These are phyloP conservation scores for Lordiphosa collinella DNA, from an alignment of 1,140 invertebrate species.

Conservation along the genomic window DNA sequence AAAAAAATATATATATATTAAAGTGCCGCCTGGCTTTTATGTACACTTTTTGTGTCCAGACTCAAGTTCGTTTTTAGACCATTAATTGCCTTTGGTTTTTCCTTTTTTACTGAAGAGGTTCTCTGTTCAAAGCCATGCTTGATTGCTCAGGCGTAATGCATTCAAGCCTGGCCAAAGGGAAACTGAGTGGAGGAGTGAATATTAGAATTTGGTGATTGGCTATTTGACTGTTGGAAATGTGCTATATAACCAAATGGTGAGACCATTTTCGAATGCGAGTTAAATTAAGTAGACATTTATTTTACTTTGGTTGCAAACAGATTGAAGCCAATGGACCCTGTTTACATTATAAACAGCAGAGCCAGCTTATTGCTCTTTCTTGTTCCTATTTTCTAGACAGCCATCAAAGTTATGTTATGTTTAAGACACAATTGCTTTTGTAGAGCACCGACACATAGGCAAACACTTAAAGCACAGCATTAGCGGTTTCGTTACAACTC, in stretches of 20 bases:
- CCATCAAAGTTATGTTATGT: no score
- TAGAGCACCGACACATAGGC: no score
- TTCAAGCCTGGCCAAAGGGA: background rate
- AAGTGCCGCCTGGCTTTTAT: constrained; percentile 31
- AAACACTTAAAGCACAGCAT: no score
- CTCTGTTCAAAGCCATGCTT: constrained; percentile 35
- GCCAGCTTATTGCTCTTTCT: no score
- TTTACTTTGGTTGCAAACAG: no score
- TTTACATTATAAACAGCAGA: no score
- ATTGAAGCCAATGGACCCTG: no score
- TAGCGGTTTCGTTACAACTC: no score
- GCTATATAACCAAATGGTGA: constrained; percentile 9
- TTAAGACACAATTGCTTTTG: no score
- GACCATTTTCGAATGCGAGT: background rate
- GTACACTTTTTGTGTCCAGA: background rate
- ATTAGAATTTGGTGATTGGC: constrained; percentile 41
- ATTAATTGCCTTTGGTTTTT: constrained; percentile 60
- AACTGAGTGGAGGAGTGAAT: background rate
- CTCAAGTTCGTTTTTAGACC: constrained; percentile 44
- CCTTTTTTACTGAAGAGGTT: constrained; percentile 3
- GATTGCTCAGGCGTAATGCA: constrained; percentile 47
- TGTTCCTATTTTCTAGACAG: no score
- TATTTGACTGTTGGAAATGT: constrained; percentile 23
- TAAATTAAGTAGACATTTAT: background rate
- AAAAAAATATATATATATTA: constrained; percentile 52